Evolutionary conservation across 2,888 invertebrate species (phyloP), one percentile per base, ranked within the genome.

Genomic region (Netelia melanura): DNA sequence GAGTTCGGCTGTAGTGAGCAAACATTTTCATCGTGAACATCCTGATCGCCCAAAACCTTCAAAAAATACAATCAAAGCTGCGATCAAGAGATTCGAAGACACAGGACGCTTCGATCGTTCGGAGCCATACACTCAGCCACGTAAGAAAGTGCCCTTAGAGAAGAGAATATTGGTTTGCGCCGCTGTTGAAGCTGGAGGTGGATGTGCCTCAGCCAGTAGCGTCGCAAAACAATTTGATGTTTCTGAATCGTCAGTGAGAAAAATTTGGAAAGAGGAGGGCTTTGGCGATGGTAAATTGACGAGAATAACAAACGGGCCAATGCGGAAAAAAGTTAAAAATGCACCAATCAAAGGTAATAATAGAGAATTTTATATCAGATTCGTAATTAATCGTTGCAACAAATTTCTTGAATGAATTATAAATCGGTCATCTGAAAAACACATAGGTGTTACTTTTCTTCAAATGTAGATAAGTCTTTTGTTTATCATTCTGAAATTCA

Each of bases 241-340:
- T 23, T 82, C 85, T n/a, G 85, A 85, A 43, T 85, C 85, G 8
- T 82, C 85, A 43, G 85, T 85, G n/a, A 82, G 85, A 23, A 85
- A 85, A 67, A 85, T 85, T 56, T 85, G 85, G 85, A 85, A 82
- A 38, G 82, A 85, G 14, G 85, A 85, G 38, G 85, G 85, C 11
- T 85, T 85, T 10, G 85, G 82, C 0, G 85, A 85, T 56, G 85
- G 85, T 6, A 82, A 67, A 56, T 38, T 82, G 2, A 85, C 70
- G 43, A 85, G 85, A 70, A 82, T 85, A 72, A 79, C 85, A 10
- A 79, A 82, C 0, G 82, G 82, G 10, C 67, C 48, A 1, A 58
- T 71, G 8, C 21, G 82, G 38, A 85, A 82, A 48, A 82, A 82
- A 61, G 43, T 71, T 2, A 85, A 85, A 79, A 85, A 65, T 17